Evolutionary conservation across 2,797 vertebrate genomes (phyloP).

Genomic region (Natrix natrix): DNA sequence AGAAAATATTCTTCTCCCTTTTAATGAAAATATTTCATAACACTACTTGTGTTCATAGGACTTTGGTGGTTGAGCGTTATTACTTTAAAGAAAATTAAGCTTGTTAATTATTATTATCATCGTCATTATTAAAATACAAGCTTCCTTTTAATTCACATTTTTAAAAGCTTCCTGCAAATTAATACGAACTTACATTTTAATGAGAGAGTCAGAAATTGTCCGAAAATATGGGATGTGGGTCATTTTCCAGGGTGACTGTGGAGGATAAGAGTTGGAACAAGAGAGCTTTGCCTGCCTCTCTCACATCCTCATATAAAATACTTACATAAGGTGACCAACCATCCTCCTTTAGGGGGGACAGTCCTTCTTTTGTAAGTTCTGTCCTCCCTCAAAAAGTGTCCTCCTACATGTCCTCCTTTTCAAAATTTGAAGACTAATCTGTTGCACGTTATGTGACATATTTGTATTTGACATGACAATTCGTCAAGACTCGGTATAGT

Average conservation of each 20-base stretch:
- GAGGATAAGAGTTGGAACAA: neutral
- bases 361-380: no score
- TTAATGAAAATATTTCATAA: neutral
- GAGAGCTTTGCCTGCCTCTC: neutral
- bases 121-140: neutral
- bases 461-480: no score
- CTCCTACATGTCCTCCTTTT: no score
- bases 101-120: no score
- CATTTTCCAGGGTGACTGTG: neutral
- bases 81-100: neutral
- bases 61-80: neutral
- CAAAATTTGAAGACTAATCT: no score
- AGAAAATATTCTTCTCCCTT: neutral
- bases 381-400: no score
- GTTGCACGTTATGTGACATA: no score
- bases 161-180: neutral
- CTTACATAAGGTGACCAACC: no score
- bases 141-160: neutral
- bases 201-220: neutral
- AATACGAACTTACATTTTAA: neutral
- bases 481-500: no score
- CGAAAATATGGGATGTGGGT: neutral
- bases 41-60: neutral
- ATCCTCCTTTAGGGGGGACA: no score
- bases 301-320: neutral